Evolutionary conservation across 35 echinoderm and acorn worm genomes (phyloP).

Genomic region (Hemicentrotus pulcherrimus): DNA sequence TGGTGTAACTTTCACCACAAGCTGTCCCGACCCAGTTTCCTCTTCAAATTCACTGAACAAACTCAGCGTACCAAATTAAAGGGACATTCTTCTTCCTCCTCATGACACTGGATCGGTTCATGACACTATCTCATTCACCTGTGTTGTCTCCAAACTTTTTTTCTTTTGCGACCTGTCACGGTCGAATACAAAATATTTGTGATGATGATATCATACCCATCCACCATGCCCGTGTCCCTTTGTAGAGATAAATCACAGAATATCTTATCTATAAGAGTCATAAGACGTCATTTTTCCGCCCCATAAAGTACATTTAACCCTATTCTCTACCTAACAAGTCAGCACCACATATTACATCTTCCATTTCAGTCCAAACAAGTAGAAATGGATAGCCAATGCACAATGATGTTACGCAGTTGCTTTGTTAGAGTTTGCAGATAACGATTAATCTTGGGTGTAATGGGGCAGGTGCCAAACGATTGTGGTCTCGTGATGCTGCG

Average conservation of each 20-base stretch:
- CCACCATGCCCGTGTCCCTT: background rate
- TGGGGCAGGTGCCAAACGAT: background rate
- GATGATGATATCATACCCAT: background rate
- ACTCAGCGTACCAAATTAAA: background rate
- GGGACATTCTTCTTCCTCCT: background rate
- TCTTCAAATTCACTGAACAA: conserved; percentile 21
- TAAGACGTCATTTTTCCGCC: too few species aligned
- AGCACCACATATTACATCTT: background rate
- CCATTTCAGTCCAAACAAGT: background rate
- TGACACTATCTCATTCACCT: background rate
- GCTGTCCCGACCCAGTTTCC: conserved; percentile 36
- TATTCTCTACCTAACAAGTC: background rate
- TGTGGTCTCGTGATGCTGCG: background rate
- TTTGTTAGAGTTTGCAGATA: background rate
- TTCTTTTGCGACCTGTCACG: background rate
- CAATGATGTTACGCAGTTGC: background rate
- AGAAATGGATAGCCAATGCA: background rate
- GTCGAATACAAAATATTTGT: conserved; percentile 4
- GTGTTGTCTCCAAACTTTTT: background rate
- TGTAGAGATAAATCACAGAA: background rate
- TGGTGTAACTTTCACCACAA: conserved; percentile 24
- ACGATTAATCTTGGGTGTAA: background rate
- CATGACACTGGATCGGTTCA: background rate
- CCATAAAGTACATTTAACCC: background rate
- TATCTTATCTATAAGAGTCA: background rate